Percentiles rank a stretch among this genome's conserved stretches.
Conservation (phyloP, 2,113 vertebrate genomes). For the Dryoscopus gambensis region DNA sequence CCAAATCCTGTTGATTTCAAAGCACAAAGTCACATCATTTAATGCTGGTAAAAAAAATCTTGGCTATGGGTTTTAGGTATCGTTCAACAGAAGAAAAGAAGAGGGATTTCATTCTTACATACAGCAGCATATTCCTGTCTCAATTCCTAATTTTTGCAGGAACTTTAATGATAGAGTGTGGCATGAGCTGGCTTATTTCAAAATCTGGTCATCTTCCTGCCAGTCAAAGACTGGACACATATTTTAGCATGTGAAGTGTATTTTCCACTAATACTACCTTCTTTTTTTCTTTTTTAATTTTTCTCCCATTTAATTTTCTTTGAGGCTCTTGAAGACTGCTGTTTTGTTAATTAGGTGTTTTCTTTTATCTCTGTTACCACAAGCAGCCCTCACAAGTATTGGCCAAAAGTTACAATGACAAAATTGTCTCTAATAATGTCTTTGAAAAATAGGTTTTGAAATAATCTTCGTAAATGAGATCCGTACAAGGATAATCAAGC, state of each 20-base stretch:
- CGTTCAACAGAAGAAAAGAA: neutral
- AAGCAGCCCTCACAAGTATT: rapidly evolving
- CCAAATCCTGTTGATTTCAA: neutral
- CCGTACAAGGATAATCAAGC: neutral
- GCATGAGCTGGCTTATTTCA: neutral
- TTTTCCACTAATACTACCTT: neutral
- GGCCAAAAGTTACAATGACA: neutral
- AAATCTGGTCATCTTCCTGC: neutral
- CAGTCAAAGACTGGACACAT: neutral
- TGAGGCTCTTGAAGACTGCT: neutral
- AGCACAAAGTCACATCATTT: neutral
- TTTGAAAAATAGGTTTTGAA: neutral
- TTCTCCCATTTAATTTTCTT: neutral
- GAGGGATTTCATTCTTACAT: neutral
- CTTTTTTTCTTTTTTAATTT: neutral
- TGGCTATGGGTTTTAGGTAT: neutral
- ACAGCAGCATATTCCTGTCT: neutral
- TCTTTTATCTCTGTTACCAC: neutral
- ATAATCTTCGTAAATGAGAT: neutral
- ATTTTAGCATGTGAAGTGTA: neutral
- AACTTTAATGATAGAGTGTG: neutral
- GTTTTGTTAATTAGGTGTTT: neutral
- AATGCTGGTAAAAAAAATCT: neutral
- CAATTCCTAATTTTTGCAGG: neutral
- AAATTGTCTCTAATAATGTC: neutral